Evolutionary conservation across 2,797 vertebrate species (phyloP).

Genomic region (Naso thynnoides): DNA sequence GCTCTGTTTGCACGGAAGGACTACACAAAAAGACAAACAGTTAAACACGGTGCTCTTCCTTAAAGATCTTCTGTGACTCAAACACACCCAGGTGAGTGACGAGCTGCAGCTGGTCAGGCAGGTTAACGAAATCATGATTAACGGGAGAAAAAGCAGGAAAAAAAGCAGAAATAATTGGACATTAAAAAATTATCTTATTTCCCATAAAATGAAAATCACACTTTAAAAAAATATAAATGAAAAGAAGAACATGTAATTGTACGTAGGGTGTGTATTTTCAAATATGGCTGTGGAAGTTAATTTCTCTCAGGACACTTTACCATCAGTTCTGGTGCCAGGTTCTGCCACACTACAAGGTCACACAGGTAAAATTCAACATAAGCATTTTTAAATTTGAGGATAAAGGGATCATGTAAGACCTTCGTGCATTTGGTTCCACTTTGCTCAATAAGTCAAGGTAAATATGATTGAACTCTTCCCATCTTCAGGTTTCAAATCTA

Average conservation of each 20-base stretch:
- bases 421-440: background rate
- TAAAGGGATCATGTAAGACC: background rate
- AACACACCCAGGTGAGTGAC: conserved; percentile 17
- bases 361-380: background rate
- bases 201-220: background rate
- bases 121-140: conserved; percentile 11
- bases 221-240: background rate
- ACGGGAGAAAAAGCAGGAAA: background rate
- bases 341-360: conserved; percentile 28
- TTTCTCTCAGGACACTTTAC: background rate
- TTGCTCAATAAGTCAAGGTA: background rate
- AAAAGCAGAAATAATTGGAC: background rate
- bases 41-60: background rate
- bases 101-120: conserved; percentile 1
- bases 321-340: background rate
- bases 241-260: background rate
- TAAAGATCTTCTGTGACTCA: too few relatives aligned
- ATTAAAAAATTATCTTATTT: background rate
- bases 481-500: background rate
- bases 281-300: too few relatives aligned
- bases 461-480: background rate
- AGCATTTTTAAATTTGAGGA: background rate
- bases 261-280: background rate
- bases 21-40: background rate
- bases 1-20: conserved; percentile 5